Evolutionary conservation across 2,797 vertebrate species (phyloP).

Genomic region (Trichosurus vulpecula): DNA sequence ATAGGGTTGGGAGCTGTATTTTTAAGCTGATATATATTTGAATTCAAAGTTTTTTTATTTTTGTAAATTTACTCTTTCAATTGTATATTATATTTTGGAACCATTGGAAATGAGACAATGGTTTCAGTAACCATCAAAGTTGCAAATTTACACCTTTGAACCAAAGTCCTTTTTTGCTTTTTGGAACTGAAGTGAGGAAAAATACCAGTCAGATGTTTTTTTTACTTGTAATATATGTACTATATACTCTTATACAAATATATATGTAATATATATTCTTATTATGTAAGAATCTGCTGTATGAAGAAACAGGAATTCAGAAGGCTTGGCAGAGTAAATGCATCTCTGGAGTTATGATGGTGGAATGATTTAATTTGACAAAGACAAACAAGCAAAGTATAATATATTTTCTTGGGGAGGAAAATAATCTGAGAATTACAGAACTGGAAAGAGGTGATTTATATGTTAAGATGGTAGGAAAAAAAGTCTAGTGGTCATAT

Average conservation of each 20-base stretch:
- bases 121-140: neutral
- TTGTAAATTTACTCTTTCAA: conserved; percentile 23
- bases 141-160: conserved; percentile 3
- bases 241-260: neutral
- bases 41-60: conserved; percentile 23
- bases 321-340: neutral
- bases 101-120: conserved; percentile 3
- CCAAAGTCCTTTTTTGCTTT: neutral
- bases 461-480: neutral
- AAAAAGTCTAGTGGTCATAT: neutral
- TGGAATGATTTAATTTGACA: neutral
- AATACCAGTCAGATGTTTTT: conserved; percentile 16
- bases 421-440: neutral
- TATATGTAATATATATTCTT: neutral
- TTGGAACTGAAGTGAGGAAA: neutral
- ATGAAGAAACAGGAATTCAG: neutral
- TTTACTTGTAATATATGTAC: neutral
- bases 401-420: neutral
- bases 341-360: neutral
- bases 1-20: neutral
- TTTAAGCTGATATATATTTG: conserved; percentile 7
- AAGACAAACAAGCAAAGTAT: neutral
- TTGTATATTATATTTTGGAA: conserved; percentile 12
- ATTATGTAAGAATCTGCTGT: neutral
- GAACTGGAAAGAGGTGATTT: neutral